Evolutionary conservation across 2,888 invertebrate species (phyloP), one percentile per base, ranked within the genome.

Genomic region (Ennomos quercinarius): DNA sequence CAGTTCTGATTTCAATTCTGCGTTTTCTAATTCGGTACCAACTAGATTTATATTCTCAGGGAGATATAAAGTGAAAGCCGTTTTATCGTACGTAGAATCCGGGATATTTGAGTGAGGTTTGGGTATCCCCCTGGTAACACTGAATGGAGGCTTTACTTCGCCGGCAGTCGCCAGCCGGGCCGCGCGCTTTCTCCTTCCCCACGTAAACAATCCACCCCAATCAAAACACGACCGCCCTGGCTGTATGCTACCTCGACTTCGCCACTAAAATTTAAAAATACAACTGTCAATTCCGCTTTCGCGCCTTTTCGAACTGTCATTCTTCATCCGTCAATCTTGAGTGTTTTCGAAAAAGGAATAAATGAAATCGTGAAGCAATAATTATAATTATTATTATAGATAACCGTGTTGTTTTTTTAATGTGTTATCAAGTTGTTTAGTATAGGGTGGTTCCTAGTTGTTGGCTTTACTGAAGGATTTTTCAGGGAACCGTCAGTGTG

Each of bases 111-210:
- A 12, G 38, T 9, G n/a, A n/a, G 35, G 8, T 43, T 27, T 44
- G 39, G 36, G 47, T 17, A 55, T 37, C 55, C 35, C 51, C n/a
- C 42, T 47, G 45, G 55, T 44, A 52, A 46, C 51, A 46, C 47
- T 55, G 51, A 55, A 60, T 63, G 67, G 68, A 75, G 69, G 74
- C 57, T 72, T 78, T 84, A 91, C 86, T 89, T 73, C 83, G 90
- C 90, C 91, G 91, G 89, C 87, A 92, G 91, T 91, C 69, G 72
- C 80, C 90, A 87, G 90, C 91, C 86, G 85, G 91, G 91, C 85
- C 76, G 82, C 91, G 87, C 91, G 91, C 86, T 80, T 83, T 74
- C 71, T 77, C 66, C 73, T 78, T 72, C 73, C 65, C 70, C 71
- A 83, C 77, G 81, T 86, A 87, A 89, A 88, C 87, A 89, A 76